Conservation (phyloP, 2,888 invertebrate genomes). For the Idaea dimidiata region DNA sequence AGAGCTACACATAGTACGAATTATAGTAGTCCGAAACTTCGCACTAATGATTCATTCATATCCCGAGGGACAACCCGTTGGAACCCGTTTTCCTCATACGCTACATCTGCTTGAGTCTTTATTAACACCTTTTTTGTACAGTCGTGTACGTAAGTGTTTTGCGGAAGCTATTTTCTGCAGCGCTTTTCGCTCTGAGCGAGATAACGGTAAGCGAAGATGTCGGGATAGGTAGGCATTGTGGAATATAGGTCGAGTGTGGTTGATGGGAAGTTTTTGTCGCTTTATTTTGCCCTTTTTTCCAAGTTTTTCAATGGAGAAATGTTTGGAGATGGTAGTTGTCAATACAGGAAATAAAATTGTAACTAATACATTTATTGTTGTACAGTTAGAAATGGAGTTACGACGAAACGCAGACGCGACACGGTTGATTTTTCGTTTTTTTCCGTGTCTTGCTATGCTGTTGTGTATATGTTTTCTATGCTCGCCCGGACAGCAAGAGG, state of each 20-base stretch:
- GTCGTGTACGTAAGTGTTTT: constrained; percentile 4
- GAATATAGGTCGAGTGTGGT: constrained; percentile 1
- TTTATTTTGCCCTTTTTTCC: too few species aligned
- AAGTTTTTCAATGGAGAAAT: too few species aligned
- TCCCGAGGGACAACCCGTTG: constrained; percentile 8
- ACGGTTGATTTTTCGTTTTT: too few species aligned
- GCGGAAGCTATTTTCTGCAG: constrained; percentile 2
- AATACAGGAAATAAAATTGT: too few species aligned
- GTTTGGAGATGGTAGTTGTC: too few species aligned
- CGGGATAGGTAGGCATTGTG: constrained; percentile 7
- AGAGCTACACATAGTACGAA: constrained; percentile 7
- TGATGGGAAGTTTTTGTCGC: neutral
- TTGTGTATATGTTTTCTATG: too few species aligned
- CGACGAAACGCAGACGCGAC: too few species aligned
- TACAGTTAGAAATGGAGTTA: too few species aligned
- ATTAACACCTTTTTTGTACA: constrained; percentile 18
- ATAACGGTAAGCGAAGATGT: constrained; percentile 2
- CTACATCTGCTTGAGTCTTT: constrained; percentile 15
- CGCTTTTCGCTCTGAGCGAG: constrained; percentile 8
- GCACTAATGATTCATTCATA: constrained; percentile 28
- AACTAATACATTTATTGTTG: too few species aligned
- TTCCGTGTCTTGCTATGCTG: too few species aligned
- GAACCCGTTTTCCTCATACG: constrained; percentile 12
- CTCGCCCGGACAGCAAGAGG: too few species aligned
- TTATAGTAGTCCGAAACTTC: constrained; percentile 7